These are phyloP conservation scores for Brachionus sp. DNA, from an alignment of 1,140 invertebrate species.

Conservation along the genomic window DNA sequence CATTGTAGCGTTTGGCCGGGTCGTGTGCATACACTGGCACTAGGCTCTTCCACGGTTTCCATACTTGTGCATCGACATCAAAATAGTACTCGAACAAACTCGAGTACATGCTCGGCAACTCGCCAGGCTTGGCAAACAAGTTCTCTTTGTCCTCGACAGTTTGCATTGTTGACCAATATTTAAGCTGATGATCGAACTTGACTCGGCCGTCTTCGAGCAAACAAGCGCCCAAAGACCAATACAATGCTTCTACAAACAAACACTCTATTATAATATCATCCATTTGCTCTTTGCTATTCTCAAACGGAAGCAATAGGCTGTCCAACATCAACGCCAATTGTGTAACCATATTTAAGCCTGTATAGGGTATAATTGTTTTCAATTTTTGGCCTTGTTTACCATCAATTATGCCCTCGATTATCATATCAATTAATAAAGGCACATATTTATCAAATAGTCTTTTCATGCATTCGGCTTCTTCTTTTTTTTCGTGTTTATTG, in stretches of 20 bases:
- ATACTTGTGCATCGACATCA: slow-evolving; percentile 67
- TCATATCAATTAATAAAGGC: slow-evolving; percentile 67
- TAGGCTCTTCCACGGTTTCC: slow-evolving; percentile 78
- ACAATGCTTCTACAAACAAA: slow-evolving; percentile 72
- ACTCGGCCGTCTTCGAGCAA: slow-evolving; percentile 68
- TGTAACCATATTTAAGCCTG: slow-evolving; percentile 76
- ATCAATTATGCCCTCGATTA: slow-evolving; percentile 70
- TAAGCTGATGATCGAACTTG: slow-evolving; percentile 75
- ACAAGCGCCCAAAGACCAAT: slow-evolving; percentile 76
- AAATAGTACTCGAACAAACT: slow-evolving; percentile 77
- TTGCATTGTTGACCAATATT: slow-evolving; percentile 70
- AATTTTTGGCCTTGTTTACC: slow-evolving; percentile 69
- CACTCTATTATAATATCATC: slow-evolving; percentile 64
- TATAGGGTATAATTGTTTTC: slow-evolving; percentile 75
- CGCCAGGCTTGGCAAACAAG: slow-evolving; percentile 59
- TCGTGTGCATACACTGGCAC: slow-evolving; percentile 74
- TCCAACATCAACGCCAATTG: slow-evolving; percentile 79
- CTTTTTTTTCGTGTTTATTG: slow-evolving; percentile 53
- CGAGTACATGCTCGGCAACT: slow-evolving; percentile 67
- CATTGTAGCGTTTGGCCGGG: slow-evolving; percentile 67
- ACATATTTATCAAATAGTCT: slow-evolving; percentile 72
- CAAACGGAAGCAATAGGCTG: slow-evolving; percentile 54
- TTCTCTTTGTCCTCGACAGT: slow-evolving; percentile 49
- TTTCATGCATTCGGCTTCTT: slow-evolving; percentile 54
- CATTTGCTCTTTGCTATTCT: slow-evolving; percentile 58